Conservation (phyloP, 2,797 vertebrate species). For the Darevskia nairensis region DNA sequence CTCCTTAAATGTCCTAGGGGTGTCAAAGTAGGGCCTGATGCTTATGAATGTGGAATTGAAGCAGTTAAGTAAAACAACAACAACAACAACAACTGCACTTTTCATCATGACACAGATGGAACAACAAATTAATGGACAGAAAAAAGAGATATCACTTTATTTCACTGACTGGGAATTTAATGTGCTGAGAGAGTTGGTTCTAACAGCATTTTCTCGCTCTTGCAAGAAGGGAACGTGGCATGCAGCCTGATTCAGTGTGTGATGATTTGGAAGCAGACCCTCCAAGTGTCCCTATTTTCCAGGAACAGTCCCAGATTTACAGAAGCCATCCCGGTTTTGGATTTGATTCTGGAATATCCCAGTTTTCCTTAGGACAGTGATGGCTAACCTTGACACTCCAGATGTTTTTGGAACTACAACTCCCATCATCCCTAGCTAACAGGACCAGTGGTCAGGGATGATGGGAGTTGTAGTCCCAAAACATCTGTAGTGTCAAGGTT, state of each 20-base stretch:
- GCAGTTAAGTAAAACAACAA: not conserved
- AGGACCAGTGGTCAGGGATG: too few relatives aligned
- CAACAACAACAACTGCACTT: too few relatives aligned
- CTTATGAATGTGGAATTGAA: conserved; percentile 1
- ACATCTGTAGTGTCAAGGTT: too few relatives aligned
- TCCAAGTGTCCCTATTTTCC: too few relatives aligned
- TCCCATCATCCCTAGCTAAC: too few relatives aligned
- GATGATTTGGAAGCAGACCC: not conserved
- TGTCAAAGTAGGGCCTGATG: not conserved
- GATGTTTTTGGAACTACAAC: too few relatives aligned
- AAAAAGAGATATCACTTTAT: not conserved
- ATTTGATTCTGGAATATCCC: too few relatives aligned
- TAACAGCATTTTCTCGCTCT: not conserved
- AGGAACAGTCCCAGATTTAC: too few relatives aligned
- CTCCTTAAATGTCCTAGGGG: not conserved
- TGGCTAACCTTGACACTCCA: too few relatives aligned
- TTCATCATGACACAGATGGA: not conserved
- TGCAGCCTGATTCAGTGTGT: not conserved
- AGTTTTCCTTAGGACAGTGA: too few relatives aligned
- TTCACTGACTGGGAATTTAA: not conserved
- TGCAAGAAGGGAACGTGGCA: not conserved
- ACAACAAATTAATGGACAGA: not conserved
- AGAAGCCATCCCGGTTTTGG: too few relatives aligned
- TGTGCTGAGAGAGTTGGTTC: not conserved
- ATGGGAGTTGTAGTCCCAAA: too few relatives aligned